These are phyloP conservation scores for Drosophila limbata DNA, from an alignment of 2,888 invertebrate species.

Conservation along the genomic window DNA sequence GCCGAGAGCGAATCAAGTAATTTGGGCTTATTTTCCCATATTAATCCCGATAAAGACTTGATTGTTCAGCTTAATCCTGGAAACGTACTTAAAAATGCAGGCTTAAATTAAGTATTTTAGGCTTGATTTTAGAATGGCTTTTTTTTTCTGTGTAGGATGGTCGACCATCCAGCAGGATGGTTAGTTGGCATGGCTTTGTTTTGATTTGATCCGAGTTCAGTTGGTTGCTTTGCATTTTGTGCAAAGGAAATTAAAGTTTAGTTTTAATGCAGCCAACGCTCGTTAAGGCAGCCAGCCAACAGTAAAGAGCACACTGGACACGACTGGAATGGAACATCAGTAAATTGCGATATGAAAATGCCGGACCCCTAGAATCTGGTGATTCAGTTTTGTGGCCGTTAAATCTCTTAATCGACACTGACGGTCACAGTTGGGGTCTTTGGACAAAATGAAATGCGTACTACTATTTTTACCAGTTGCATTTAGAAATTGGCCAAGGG, in stretches of 20 bases:
- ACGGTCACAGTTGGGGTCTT: conserved; percentile 62
- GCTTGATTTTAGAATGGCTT: no score
- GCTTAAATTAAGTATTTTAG: no score
- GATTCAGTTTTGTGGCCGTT: conserved; percentile 52
- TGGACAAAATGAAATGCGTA: conserved; percentile 57
- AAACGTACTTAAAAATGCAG: no score
- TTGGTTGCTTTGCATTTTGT: conserved; percentile 28
- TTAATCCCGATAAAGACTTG: no score
- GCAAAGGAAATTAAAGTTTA: conserved; percentile 59
- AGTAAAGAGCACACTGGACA: conserved; percentile 1
- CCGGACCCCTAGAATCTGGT: conserved; percentile 23
- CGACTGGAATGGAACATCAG: conserved; percentile 3
- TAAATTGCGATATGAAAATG: conserved; percentile 17
- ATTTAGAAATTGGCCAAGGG: conserved; percentile 54
- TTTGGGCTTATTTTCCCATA: no score
- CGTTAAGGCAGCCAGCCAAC: conserved; percentile 11
- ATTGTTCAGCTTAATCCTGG: no score
- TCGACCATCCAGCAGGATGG: not conserved
- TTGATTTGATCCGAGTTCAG: conserved; percentile 57
- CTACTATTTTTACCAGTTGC: conserved; percentile 71
- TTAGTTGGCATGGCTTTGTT: conserved; percentile 20
- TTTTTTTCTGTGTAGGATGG: no score
- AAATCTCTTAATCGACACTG: conserved; percentile 77
- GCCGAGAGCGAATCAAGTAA: no score
- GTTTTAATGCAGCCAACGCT: conserved; percentile 51